Base-by-base conservation (phyloP, 2,113 vertebrate genomes). In the Scolopax mira region DNA sequence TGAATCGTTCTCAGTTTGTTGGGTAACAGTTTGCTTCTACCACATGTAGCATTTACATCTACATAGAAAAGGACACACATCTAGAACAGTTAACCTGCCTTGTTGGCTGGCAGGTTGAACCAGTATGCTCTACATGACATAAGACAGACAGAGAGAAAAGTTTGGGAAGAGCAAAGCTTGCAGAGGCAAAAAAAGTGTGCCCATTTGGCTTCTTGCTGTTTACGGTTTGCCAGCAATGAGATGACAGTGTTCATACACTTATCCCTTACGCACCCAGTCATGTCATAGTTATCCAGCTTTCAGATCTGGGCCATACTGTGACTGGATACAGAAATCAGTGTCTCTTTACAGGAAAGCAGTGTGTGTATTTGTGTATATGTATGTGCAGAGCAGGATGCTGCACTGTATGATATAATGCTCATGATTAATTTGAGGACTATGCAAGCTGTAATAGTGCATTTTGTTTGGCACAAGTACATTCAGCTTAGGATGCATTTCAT, bases 91-190 rank as follows among this genome's bases (percentile, higher is more conserved):
- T 7, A 9, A 37, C 12, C 15, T 87, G 27, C 10, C 19, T 55
- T 42, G 3, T 0, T 64, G 27, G 9, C 31, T 81, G 37, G 3
- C 41, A 72, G 54, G 61, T 25, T 4, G 4, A 61, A 78, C 12
- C n/a, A n/a, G n/a, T n/a, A 11, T 10, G 33, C 8, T 30, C 51
- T 51, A 33, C 5, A 55, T 5, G 0, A 2, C 6, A 3, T 31
- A n/a, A 23, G 33, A 28, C 37, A 88, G 44, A 11, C 33, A 84
- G 9, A 41, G 4, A 39, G 31, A 74, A 70, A 80, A 17, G 4
- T 71, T 55, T 81, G 35, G 39, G 35, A 80, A 71, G 16, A 80
- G 13, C 23, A 88, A 90, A 92, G 37, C 10, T 44, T 1, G 1
- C 18, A 31, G 9, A 37, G 18, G 13, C 15, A 54, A 46, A 85